These are phyloP conservation scores for Zoanthus gigantus DNA, from an alignment of 92 coral and sea anemone species.

Conservation along the genomic window DNA sequence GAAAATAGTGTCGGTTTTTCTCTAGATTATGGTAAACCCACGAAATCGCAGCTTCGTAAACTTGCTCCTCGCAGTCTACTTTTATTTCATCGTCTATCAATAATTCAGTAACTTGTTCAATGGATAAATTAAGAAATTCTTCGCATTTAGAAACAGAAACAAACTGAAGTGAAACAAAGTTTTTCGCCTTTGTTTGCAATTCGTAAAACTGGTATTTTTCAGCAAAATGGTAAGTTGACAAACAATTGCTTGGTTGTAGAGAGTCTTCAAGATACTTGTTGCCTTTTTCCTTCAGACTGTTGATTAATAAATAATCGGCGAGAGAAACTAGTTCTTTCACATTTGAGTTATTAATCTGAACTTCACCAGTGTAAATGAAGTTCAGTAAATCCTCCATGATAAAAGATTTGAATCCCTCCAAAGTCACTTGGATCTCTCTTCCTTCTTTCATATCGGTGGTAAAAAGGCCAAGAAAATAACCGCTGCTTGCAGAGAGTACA, in stretches of 20 bases:
- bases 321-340: conserved; percentile 88
- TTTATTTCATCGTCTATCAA: conserved; percentile 82
- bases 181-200: conserved; percentile 70
- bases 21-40: conserved; percentile 90
- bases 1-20: conserved; percentile 63
- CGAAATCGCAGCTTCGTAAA: conserved; percentile 85
- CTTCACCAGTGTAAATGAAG: conserved; percentile 90
- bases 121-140: conserved; percentile 70
- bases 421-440: conserved; percentile 49
- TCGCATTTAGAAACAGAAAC: conserved; percentile 88
- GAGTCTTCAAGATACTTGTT: conserved; percentile 72
- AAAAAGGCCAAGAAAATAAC: conserved; percentile 91
- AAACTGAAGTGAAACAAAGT: conserved; percentile 78
- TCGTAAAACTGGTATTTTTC: conserved; percentile 88
- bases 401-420: conserved; percentile 74
- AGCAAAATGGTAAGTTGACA: conserved; percentile 87
- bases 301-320: conserved; percentile 85
- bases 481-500: conserved; percentile 86
- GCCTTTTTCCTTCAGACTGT: conserved; percentile 83
- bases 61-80: conserved; percentile 84
- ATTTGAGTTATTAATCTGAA: conserved; percentile 74
- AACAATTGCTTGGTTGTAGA: conserved; percentile 82
- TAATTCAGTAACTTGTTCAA: conserved; percentile 76
- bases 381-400: conserved; percentile 89
- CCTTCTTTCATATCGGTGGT: conserved; percentile 90